phyloP scores from a whole-genome alignment of 2,113 vertebrate genomes.

The Corapipo altera region DNA sequence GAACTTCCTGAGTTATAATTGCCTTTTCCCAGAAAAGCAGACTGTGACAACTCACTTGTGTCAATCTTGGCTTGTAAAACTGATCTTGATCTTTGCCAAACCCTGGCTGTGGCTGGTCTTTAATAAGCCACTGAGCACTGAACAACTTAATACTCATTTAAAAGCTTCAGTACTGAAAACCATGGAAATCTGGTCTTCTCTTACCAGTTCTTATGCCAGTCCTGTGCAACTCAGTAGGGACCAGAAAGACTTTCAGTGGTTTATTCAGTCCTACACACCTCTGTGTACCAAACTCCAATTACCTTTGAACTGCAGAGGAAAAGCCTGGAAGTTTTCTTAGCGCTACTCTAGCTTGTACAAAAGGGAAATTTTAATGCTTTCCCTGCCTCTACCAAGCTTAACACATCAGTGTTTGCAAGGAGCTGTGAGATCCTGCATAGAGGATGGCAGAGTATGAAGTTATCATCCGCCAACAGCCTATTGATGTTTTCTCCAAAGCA shows the following conservation, averaged over 20 bases:
- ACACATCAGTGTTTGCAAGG: not conserved
- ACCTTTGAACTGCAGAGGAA: not conserved
- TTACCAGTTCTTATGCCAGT: not conserved
- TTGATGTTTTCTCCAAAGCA: not conserved
- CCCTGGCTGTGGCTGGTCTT: not conserved
- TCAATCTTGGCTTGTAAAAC: not conserved
- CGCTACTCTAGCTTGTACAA: not conserved
- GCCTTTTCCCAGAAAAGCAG: slow-evolving; percentile 2
- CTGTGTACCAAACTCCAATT: not conserved
- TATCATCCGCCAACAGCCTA: not conserved
- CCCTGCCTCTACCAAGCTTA: not conserved
- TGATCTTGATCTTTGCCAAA: not conserved
- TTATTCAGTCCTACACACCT: not conserved
- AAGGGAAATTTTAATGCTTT: not conserved
- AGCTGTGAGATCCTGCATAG: not conserved
- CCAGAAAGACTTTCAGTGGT: not conserved
- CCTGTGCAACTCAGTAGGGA: not conserved
- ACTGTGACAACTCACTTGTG: not conserved
- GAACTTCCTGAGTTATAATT: not conserved
- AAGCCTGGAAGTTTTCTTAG: not conserved
- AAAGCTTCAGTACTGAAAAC: not conserved
- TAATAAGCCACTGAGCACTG: not conserved
- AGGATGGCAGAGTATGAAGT: not conserved
- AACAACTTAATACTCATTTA: not conserved
- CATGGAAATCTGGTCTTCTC: not conserved